Evolutionary conservation across 2,797 vertebrate genomes (phyloP).

Genomic region (Hapalemur alaotrensis): DNA sequence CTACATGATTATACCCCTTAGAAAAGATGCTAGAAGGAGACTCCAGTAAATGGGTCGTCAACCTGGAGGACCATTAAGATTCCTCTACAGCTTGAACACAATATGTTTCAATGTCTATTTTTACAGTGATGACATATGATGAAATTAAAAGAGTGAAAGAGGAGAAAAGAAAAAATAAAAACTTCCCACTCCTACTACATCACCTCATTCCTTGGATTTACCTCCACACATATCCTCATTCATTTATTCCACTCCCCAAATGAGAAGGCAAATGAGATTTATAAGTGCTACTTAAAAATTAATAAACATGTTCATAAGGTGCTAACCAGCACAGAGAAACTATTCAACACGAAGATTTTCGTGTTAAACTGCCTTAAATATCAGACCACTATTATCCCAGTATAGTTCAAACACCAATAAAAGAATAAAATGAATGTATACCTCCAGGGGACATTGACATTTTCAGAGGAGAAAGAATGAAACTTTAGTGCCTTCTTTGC

Average conservation of each 20-base stretch:
- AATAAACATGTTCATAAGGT: constrained; percentile 14
- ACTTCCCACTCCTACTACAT: neutral
- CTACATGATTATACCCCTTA: neutral
- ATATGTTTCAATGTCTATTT: neutral
- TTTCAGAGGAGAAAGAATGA: constrained; percentile 44
- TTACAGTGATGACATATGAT: neutral
- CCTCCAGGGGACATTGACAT: constrained; percentile 16
- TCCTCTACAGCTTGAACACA: neutral
- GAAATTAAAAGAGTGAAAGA: neutral
- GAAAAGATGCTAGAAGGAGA: neutral
- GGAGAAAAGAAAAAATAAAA: neutral
- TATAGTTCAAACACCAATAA: constrained; percentile 27
- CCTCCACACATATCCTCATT: neutral
- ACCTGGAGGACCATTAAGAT: neutral
- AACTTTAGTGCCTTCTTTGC: neutral
- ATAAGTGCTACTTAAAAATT: constrained; percentile 15
- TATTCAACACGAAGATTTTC: neutral
- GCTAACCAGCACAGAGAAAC: neutral
- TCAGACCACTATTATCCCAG: constrained; percentile 9
- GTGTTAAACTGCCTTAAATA: constrained; percentile 29
- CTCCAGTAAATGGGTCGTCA: neutral
- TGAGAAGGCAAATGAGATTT: neutral
- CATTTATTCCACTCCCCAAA: neutral
- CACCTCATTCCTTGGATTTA: neutral
- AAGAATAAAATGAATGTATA: constrained; percentile 6